Base-by-base conservation (phyloP, 2,113 vertebrate species). In the Mustela lutreola region DNA sequence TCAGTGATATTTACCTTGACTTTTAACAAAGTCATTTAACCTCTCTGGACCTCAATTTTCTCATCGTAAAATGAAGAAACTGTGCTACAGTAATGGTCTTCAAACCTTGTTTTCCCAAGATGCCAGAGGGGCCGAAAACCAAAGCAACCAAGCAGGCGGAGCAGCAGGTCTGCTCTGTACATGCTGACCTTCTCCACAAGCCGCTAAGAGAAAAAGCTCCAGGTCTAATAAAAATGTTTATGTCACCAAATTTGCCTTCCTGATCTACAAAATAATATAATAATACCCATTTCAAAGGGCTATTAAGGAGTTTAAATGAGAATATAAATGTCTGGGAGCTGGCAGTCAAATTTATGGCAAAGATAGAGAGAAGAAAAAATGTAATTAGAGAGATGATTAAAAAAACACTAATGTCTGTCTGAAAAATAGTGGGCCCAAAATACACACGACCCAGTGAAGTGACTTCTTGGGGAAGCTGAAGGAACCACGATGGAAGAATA, bases 1-100 rank as follows among this genome's bases (percentile, higher is more conserved):
- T n/a, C 67, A 67, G 50, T 91, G 45, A 87, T 65, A 70, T 67
- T 94, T 28, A 89, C 28, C 15, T 75, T 95, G 70, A 83, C 45
- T 89, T 93, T 70, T 85, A 83, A 75, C n/a, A 58, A 89, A 86
- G 50, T 92, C 87, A 89, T n/a, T 75, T 94, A 95, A 50, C 33
- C 21, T 81, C 31, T 62, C n/a, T 92, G 31, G 22, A 94, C 39
- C 62, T 94, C 82, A 91, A 39, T 60, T 94, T 97, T 80, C 56
- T 92, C 71, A 85, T 9, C 63, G 10, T 39, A 76, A 88, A 95
- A 67, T 31, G 62, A 94, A 83, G n/a, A 80, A 53, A 73, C 0
- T 71, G 56, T 11, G 91, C 26, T 73, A 53, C 39, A 65, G 67
- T 65, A 85, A 71, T 16, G 42, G 31, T 75, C 92, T 87, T 78